These are phyloP conservation scores for Cenopis cana DNA, from an alignment of 2,888 invertebrate genomes.

Conservation along the genomic window DNA sequence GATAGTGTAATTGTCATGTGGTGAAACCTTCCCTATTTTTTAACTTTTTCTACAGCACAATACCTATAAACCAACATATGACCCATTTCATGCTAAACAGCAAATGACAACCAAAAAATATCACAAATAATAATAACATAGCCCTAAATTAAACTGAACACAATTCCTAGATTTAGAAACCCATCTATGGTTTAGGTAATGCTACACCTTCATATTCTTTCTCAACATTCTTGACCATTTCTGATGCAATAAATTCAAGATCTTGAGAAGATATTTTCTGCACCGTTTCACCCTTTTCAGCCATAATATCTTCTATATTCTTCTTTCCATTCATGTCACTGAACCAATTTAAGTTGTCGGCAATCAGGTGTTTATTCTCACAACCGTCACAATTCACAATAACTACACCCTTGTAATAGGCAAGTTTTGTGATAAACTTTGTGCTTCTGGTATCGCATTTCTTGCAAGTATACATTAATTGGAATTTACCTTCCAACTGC, in stretches of 20 bases:
- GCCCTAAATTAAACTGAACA: neutral
- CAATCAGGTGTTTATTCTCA: conserved; percentile 95
- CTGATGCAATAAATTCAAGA: conserved; percentile 78
- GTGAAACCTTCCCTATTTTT: too few relatives aligned
- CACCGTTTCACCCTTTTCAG: conserved; percentile 94
- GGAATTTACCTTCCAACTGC: conserved; percentile 84
- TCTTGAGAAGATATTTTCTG: conserved; percentile 80
- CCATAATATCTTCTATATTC: conserved; percentile 96
- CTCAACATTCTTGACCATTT: conserved; percentile 60
- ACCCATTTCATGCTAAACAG: too few relatives aligned
- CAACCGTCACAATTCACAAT: conserved; percentile 96
- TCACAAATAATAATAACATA: neutral
- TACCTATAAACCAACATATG: too few relatives aligned
- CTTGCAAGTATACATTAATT: conserved; percentile 94
- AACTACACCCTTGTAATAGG: conserved; percentile 95
- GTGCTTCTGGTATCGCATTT: conserved; percentile 91
- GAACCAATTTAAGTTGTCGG: conserved; percentile 98
- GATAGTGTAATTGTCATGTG: too few relatives aligned
- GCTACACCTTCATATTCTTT: conserved; percentile 50
- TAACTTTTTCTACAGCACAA: too few relatives aligned
- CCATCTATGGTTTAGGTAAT: conserved; percentile 43
- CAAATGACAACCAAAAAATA: neutral
- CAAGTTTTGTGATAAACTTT: conserved; percentile 93
- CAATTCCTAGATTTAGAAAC: neutral
- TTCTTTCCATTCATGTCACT: conserved; percentile 89